These are phyloP conservation scores for Sciurus vulgaris DNA, from an alignment of 2,797 vertebrate genomes.

Conservation along the genomic window DNA sequence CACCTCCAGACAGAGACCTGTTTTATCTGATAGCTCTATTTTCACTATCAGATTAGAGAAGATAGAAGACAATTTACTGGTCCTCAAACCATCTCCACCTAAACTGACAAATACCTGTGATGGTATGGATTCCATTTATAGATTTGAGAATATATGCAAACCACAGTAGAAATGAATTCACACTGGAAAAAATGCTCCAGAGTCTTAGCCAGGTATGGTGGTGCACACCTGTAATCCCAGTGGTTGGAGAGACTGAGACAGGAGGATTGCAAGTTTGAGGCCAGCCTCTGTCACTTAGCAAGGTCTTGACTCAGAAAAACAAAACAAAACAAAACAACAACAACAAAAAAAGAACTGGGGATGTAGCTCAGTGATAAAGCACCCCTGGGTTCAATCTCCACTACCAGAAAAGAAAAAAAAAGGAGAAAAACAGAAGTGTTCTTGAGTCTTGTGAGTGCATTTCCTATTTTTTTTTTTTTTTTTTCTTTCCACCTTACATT, in stretches of 20 bases:
- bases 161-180: background rate
- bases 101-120: slow-evolving; percentile 25
- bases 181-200: background rate
- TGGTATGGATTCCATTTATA: background rate
- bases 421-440: too few species aligned
- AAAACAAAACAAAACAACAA: too few species aligned
- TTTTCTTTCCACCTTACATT: background rate
- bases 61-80: background rate
- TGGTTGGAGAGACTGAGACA: too few species aligned
- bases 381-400: too few species aligned
- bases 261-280: too few species aligned
- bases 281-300: too few species aligned
- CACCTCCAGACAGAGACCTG: background rate
- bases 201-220: background rate
- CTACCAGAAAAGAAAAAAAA: too few species aligned
- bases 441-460: background rate
- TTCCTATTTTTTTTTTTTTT: background rate
- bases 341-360: too few species aligned
- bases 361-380: too few species aligned
- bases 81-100: background rate
- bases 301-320: too few species aligned
- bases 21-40: background rate
- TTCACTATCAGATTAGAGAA: background rate
- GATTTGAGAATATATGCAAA: background rate
- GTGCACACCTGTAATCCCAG: too few species aligned